A percentile compares a stretch with the other conserved stretches of the same genome.
These are phyloP conservation scores for Bryconaethiops microstoma DNA, from an alignment of 2,797 vertebrate species.

Conservation along the genomic window DNA sequence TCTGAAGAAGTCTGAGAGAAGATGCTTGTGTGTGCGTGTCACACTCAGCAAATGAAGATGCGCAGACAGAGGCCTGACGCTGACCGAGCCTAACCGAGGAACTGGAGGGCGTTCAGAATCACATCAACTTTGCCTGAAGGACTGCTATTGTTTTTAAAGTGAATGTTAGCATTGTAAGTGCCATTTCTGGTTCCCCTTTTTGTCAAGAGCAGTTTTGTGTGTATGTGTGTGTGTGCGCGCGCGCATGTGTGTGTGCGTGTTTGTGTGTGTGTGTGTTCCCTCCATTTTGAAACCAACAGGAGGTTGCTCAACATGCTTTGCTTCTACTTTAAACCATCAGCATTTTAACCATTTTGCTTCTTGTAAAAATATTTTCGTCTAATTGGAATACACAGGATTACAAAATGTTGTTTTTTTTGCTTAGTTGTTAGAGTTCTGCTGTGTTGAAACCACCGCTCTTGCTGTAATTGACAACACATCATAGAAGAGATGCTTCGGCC, in stretches of 20 bases:
- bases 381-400: not conserved
- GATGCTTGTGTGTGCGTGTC: constrained; percentile 32
- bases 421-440: not conserved
- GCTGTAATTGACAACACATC: constrained; percentile 12
- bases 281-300: constrained; percentile 50
- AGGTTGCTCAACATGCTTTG: constrained; percentile 24
- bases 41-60: constrained; percentile 8
- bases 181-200: constrained; percentile 29
- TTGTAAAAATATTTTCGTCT: not conserved
- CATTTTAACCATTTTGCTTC: not conserved
- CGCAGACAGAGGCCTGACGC: constrained; percentile 26
- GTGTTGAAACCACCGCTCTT: too few relatives aligned
- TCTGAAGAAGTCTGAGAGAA: not conserved
- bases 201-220: constrained; percentile 20
- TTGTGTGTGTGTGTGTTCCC: constrained; percentile 3
- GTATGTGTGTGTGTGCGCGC: too few relatives aligned
- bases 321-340: not conserved
- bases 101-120: constrained; percentile 13
- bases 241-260: not conserved
- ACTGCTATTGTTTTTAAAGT: constrained; percentile 30
- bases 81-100: not conserved
- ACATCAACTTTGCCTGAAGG: constrained; percentile 17
- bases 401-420: not conserved
- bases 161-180: constrained; percentile 39
- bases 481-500: constrained; percentile 27